Evolutionary conservation across 2,888 invertebrate species (phyloP).

Genomic region (Hypolimnas misippus): DNA sequence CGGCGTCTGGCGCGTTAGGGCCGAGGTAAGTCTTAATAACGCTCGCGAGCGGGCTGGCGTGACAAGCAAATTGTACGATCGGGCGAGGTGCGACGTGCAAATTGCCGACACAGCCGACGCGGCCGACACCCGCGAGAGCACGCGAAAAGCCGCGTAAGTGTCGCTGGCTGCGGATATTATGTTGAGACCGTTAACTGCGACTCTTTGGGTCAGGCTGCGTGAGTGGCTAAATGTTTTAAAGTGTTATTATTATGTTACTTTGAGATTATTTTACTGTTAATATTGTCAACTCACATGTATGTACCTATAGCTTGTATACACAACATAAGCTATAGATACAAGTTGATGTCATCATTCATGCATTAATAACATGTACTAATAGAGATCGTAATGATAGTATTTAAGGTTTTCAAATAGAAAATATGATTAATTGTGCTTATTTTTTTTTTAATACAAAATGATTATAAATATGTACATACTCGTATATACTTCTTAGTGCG

Average conservation of each 20-base stretch:
- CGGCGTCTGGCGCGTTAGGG: slow-evolving; percentile 50
- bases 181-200: not conserved
- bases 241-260: not conserved
- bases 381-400: no score
- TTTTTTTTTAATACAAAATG: no score
- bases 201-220: not conserved
- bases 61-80: slow-evolving; percentile 75
- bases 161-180: slow-evolving; percentile 18
- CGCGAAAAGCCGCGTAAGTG: slow-evolving; percentile 25
- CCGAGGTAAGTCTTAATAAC: slow-evolving; percentile 47
- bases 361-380: no score
- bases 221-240: not conserved
- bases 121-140: slow-evolving; percentile 54
- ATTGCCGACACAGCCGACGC: slow-evolving; percentile 58
- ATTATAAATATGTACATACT: no score
- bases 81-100: slow-evolving; percentile 71
- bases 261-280: not conserved
- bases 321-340: no score
- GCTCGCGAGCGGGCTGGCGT: slow-evolving; percentile 56
- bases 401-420: no score
- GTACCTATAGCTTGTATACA: no score
- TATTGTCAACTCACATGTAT: no score
- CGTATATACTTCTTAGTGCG: no score
- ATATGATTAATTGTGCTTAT: no score
- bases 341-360: no score